Base-by-base conservation (phyloP, 2,888 invertebrate species). In the Phyllotreta cruciferae region DNA sequence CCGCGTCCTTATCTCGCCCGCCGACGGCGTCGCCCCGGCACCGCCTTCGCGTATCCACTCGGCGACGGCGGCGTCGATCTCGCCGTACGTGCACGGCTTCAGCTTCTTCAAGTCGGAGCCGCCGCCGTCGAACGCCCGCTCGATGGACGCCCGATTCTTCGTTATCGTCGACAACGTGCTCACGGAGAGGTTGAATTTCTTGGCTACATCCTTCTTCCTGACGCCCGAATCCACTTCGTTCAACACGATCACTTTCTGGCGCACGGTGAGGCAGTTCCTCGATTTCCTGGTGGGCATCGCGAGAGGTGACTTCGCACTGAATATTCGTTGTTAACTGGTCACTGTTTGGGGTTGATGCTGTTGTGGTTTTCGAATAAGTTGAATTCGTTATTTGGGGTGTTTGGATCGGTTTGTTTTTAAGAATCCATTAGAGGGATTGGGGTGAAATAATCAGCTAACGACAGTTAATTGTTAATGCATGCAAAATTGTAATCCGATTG, bases 151-250 rank as follows among this genome's bases (percentile, higher is more conserved):
- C 10, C 58, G 50, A 9, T 58, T 39, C 50, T 58, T 58, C 13
- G 34, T 39, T 3, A 58, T 58, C 1, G 58, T 58, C 35, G 58
- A 58, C n/a, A 58, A 8, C 3, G 58, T 58, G 36, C 58, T 58
- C 5, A 41, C 50, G 11, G 58, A 9, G 2, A 58, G 39, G 8
- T 58, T 38, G 42, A 36, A 58, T 42, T 58, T 58, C 14, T 24
- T n/a, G 11, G 58, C 58, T 0, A 58, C 10, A 9, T 34, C 49
- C 1, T 35, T 41, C 36, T 58, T 49, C 38, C 38, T 58, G 8
- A 38, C 10, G 13, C 42, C 50, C n/a, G n/a, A 11, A 13, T 58
- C 50, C 35, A 58, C 42, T 7, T 58, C 50, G 3, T 50, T 35
- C 6, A 58, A 13, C 8, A 58, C 35, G 9, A 14, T 24, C 3